Evolutionary conservation across 2,888 invertebrate genomes (phyloP), one percentile per base, ranked within the genome.

Genomic region (Chrysodeixis includens): DNA sequence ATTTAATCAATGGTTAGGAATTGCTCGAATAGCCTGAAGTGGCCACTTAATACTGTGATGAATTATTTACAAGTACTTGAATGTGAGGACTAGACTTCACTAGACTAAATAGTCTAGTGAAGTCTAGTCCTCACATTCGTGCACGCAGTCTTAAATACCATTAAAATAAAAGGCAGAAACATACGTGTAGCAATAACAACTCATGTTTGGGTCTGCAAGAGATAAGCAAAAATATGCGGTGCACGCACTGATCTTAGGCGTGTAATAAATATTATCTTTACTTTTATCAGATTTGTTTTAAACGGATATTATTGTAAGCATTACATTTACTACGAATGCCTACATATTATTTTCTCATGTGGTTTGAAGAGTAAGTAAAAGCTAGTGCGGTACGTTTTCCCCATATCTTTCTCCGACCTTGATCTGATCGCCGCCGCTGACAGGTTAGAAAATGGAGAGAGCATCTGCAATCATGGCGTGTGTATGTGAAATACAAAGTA

Each of bases 1-100:
- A 62, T 71, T 5, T 56, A 64, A 60, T 60, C 52, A 40, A 59
- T 58, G 49, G 18, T 9, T 51, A 30, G 2, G n/a, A 14, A 18
- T 51, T 20, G 22, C 5, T 52, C 10, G 52, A 52, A 22, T 26
- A n/a, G 18, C 12, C 49, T 20, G 20, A 20, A 20, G 20, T 10
- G 49, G 49, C 10, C 18, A 49, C n/a, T 26, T 52, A 3, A 26
- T 49, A 20, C 9, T 0, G 46, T 20, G 20, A 20, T 49, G 20
- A 49, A 2, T 16, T 18, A 46, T 16, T 18, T 46, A 16, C 16
- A 8, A 46, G 46, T 46, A 8, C n/a, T 44, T 7, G 7, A 16
- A 5, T 16, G 18, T 18, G 18, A 46, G 46, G n/a, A 46, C 9
- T 26, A 26, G 26, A 26, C 26, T n/a, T 1, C 16, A 44, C 6